Conservation (phyloP, 2,113 vertebrate species). For the Scytalopus superciliaris region DNA sequence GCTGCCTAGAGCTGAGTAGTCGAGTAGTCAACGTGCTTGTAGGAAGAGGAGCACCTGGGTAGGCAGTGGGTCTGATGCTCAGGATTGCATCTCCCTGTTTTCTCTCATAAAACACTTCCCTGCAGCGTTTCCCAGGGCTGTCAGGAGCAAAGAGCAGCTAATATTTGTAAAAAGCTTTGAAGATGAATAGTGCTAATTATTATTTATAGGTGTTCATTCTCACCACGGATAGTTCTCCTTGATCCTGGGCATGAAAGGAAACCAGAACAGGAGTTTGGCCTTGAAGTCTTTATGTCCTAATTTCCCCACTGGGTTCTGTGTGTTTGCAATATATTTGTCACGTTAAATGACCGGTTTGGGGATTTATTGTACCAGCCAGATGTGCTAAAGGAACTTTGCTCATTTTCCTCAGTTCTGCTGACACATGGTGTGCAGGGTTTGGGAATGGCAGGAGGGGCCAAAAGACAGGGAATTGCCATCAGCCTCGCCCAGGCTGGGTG, state of each 20-base stretch:
- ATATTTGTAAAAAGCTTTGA: slow-evolving; percentile 39
- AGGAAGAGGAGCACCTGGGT: background rate
- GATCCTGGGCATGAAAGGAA: slow-evolving; percentile 37
- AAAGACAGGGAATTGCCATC: background rate
- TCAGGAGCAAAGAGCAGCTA: background rate
- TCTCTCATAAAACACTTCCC: slow-evolving; percentile 8
- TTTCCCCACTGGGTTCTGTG: background rate
- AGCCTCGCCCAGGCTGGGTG: background rate
- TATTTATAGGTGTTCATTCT: slow-evolving; percentile 11
- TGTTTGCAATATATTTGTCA: background rate
- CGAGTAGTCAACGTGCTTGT: background rate
- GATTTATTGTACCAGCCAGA: background rate
- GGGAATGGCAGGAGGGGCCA: background rate
- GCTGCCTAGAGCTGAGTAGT: accelerated
- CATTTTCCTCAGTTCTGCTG: background rate
- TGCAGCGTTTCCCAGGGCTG: slow-evolving; percentile 1
- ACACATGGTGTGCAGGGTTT: accelerated
- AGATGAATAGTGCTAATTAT: slow-evolving; percentile 42
- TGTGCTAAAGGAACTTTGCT: background rate
- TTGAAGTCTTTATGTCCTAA: background rate
- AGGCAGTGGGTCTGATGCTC: background rate
- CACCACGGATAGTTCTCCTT: background rate
- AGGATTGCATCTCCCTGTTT: background rate
- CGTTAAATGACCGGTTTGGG: background rate
- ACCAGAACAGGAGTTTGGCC: background rate